Conservation (phyloP, 2,888 invertebrate species). For the Ariolimax columbianus region DNA sequence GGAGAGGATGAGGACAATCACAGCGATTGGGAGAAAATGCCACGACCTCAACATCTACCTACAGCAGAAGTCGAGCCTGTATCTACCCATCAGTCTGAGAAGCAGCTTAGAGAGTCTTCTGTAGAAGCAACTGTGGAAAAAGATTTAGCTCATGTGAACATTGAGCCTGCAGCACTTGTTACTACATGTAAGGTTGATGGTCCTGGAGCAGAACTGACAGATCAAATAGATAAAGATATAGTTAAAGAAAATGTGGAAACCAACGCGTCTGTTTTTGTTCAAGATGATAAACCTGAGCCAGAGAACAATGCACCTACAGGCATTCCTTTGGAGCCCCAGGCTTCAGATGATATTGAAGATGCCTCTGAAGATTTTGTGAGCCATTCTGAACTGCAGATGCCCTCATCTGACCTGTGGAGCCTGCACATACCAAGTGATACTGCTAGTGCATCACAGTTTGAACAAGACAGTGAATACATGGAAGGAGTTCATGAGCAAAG, state of each 20-base stretch:
- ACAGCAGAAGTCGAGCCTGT: neutral
- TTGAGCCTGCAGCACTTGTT: neutral
- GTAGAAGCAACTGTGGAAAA: neutral
- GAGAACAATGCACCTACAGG: neutral
- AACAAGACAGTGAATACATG: neutral
- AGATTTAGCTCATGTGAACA: neutral
- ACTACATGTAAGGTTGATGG: neutral
- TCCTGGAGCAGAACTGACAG: neutral
- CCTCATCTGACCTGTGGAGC: constrained; percentile 41
- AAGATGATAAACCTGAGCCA: neutral
- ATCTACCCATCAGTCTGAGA: neutral
- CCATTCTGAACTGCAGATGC: neutral
- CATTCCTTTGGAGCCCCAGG: neutral
- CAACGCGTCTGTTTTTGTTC: constrained; percentile 14
- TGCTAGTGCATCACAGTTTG: constrained; percentile 32
- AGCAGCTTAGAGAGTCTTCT: neutral
- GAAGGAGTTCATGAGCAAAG: constrained; percentile 9
- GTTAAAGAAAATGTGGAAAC: neutral
- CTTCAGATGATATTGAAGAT: constrained; percentile 5
- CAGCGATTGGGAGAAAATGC: constrained; percentile 56
- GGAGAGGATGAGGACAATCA: constrained; percentile 57
- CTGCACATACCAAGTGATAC: constrained; percentile 45
- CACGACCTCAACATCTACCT: constrained; percentile 43
- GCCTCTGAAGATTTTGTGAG: constrained; percentile 12
- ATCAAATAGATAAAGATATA: neutral